Conservation (phyloP, 2,888 invertebrate species). For the Gortyna flavago region DNA sequence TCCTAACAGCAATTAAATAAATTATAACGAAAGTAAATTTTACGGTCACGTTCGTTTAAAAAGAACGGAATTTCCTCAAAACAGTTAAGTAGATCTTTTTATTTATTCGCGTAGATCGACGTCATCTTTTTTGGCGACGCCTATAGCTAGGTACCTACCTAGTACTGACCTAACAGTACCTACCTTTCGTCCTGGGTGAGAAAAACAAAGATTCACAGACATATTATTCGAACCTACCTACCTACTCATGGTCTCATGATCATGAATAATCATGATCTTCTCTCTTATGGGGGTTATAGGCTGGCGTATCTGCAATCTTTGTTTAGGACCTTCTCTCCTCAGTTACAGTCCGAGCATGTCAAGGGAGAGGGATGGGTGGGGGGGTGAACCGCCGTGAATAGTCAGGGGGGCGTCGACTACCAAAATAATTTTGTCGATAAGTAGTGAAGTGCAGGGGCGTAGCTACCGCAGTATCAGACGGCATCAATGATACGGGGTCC, state of each 20-base stretch:
- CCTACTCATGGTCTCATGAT: background rate
- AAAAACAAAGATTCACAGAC: background rate
- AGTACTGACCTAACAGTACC: background rate
- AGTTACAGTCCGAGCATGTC: too few species aligned
- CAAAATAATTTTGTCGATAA: too few species aligned
- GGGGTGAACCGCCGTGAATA: too few species aligned
- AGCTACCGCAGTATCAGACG: too few species aligned
- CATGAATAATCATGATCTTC: too few species aligned
- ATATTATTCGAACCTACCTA: background rate
- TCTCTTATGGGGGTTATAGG: too few species aligned
- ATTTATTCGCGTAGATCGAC: background rate
- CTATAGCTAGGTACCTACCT: background rate
- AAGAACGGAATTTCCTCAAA: slow-evolving; percentile 3
- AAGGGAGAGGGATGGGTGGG: too few species aligned
- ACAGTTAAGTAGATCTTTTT: background rate
- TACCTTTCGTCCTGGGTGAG: background rate
- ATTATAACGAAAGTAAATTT: slow-evolving; percentile 16
- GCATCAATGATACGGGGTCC: too few species aligned
- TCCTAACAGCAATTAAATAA: slow-evolving; percentile 15
- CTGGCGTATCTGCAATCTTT: too few species aligned
- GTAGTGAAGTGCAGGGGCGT: too few species aligned
- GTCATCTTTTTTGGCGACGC: background rate
- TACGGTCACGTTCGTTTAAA: slow-evolving; percentile 30
- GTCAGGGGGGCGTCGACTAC: too few species aligned
- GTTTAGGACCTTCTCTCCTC: too few species aligned